Percentiles rank a stretch among this genome's conserved stretches.
Evolutionary conservation across 2,797 vertebrate genomes (phyloP).

Genomic region (Tarsius wallacei): DNA sequence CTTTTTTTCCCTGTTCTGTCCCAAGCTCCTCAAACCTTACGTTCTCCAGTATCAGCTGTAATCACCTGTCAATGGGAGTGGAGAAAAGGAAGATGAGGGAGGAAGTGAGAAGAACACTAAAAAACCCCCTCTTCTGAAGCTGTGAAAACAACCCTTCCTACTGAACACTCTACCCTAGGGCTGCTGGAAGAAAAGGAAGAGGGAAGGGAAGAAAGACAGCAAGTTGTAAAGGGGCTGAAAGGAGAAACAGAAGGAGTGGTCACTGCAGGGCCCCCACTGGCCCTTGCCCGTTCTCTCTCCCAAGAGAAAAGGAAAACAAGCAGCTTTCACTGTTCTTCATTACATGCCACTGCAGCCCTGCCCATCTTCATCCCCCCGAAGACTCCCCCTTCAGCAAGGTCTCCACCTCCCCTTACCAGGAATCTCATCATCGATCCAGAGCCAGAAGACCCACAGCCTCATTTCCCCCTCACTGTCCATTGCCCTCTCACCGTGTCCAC

Average conservation of each 20-base stretch:
- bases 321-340: not conserved
- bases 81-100: not conserved
- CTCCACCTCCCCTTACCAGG: not conserved
- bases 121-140: not conserved
- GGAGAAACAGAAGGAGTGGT: not conserved
- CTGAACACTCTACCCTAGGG: not conserved
- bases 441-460: not conserved
- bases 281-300: not conserved
- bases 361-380: not conserved
- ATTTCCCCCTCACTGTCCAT: not conserved
- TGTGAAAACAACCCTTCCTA: not conserved
- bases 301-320: not conserved
- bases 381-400: not conserved
- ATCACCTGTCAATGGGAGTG: not conserved
- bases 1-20: not conserved
- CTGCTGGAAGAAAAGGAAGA: conserved; percentile 8
- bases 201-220: not conserved
- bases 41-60: not conserved
- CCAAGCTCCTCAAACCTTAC: not conserved
- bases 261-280: not conserved
- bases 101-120: conserved; percentile 36
- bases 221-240: not conserved
- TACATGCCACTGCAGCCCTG: not conserved
- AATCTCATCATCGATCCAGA: not conserved
- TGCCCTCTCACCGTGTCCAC: not conserved